phyloP scores from a whole-genome alignment of 2,797 vertebrate genomes.

The Petrocephalus sullivani region DNA sequence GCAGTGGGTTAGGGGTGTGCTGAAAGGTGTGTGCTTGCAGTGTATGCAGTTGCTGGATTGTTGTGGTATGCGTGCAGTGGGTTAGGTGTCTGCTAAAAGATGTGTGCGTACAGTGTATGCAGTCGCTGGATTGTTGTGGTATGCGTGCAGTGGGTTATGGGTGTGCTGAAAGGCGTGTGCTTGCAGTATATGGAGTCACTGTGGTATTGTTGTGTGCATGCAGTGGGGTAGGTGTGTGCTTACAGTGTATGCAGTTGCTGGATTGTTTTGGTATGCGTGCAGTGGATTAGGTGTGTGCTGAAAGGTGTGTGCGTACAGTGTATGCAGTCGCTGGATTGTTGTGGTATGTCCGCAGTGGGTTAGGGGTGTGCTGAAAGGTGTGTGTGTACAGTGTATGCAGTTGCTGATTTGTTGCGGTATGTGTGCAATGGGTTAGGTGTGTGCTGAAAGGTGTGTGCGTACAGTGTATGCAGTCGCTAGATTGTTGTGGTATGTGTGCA shows the following conservation, averaged over 20 bases:
- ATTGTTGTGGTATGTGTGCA: background rate
- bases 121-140: background rate
- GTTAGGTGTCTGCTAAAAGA: background rate
- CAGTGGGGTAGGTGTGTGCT: background rate
- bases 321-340: background rate
- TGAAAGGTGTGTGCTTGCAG: background rate
- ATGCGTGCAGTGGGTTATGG: background rate
- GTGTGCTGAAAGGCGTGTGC: background rate
- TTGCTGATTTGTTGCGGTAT: background rate
- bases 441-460: background rate
- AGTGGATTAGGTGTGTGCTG: background rate
- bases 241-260: background rate
- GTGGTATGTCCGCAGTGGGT: background rate
- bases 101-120: background rate
- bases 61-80: background rate
- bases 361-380: background rate
- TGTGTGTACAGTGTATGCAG: background rate
- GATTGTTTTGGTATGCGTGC: background rate
- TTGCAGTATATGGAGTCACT: background rate
- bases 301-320: background rate
- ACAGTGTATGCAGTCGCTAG: background rate
- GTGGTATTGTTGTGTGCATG: background rate
- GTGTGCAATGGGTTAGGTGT: background rate
- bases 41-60: background rate
- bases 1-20: background rate